Evolutionary conservation across 2,797 vertebrate species (phyloP).

Genomic region (Danionella dracula): DNA sequence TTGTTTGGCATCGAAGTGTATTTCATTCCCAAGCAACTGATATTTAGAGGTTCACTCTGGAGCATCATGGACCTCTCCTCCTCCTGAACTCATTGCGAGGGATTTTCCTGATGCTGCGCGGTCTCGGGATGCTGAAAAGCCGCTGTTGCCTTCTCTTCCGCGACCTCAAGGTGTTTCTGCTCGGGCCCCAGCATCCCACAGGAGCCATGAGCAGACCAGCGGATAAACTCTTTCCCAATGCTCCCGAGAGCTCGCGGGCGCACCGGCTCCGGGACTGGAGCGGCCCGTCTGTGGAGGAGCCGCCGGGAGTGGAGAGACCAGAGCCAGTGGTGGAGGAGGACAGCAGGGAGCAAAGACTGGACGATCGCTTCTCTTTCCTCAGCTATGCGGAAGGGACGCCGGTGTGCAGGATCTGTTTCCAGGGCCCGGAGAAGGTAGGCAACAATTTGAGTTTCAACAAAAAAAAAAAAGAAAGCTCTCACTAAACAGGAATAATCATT

Average conservation of each 20-base stretch:
- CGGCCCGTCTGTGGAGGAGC: constrained; percentile 63
- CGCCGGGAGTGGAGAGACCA: constrained; percentile 71
- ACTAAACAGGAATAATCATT: too few relatives aligned
- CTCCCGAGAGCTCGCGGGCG: constrained; percentile 69
- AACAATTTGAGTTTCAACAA: background rate
- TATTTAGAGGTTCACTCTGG: background rate
- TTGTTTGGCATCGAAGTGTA: too few relatives aligned
- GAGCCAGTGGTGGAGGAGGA: constrained; percentile 78
- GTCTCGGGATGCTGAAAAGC: constrained; percentile 93
- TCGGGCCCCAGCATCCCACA: constrained; percentile 77
- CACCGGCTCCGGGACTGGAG: constrained; percentile 69
- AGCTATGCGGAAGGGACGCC: constrained; percentile 94
- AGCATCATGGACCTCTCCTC: constrained; percentile 1
- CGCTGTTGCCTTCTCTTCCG: constrained; percentile 94
- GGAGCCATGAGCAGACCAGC: constrained; percentile 81
- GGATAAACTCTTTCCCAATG: constrained; percentile 47
- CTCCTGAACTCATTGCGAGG: background rate
- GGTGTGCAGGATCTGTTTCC: constrained; percentile 97
- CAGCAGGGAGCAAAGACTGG: constrained; percentile 80
- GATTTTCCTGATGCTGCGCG: constrained; percentile 73
- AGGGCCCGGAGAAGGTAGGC: constrained; percentile 95
- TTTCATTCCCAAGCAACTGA: too few relatives aligned
- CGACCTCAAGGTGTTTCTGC: constrained; percentile 95
- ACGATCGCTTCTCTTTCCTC: constrained; percentile 89
- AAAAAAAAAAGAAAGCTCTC: background rate